A percentile compares a stretch with the other conserved stretches of the same genome.
phyloP scores from a whole-genome alignment of 2,888 invertebrate genomes.

The Hemaris fuciformis region DNA sequence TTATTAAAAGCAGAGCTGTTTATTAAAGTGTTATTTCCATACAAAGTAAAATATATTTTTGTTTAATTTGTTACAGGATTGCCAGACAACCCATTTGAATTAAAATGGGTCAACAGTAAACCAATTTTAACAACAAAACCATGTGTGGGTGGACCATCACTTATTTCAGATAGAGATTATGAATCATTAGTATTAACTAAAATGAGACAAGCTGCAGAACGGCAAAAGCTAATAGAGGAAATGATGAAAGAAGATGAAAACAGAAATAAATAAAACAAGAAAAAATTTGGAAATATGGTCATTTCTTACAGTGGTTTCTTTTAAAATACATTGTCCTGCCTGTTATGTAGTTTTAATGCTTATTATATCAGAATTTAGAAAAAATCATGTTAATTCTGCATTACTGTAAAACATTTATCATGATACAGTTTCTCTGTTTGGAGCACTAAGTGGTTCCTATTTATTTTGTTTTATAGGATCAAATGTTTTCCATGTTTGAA shows the following conservation, averaged over 20 bases:
- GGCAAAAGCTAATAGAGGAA: conserved; percentile 87
- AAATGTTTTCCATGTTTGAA: conserved; percentile 86
- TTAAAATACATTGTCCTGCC: too few species aligned
- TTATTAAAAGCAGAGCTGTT: too few species aligned
- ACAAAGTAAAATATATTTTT: too few species aligned
- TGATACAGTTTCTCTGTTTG: too few species aligned
- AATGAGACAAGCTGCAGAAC: conserved; percentile 92
- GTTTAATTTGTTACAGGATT: conserved; percentile 74
- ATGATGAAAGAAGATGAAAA: conserved; percentile 82
- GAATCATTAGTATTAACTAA: conserved; percentile 90
- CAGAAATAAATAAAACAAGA: conserved; percentile 8
- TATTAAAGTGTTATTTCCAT: not conserved
- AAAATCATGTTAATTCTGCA: too few species aligned
- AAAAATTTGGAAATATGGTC: not conserved
- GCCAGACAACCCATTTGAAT: conserved; percentile 85
- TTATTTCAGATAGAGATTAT: conserved; percentile 86
- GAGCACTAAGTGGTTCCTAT: too few species aligned
- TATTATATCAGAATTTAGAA: too few species aligned
- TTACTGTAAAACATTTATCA: too few species aligned
- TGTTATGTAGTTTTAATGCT: too few species aligned
- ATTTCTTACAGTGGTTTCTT: too few species aligned
- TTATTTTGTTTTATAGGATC: conserved; percentile 71
- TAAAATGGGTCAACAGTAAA: conserved; percentile 85
- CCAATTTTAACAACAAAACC: conserved; percentile 66
- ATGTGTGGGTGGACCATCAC: conserved; percentile 50